Evolutionary conservation across 2,888 invertebrate genomes (phyloP), one percentile per base, ranked within the genome.

Genomic region (Pollenia labialis): DNA sequence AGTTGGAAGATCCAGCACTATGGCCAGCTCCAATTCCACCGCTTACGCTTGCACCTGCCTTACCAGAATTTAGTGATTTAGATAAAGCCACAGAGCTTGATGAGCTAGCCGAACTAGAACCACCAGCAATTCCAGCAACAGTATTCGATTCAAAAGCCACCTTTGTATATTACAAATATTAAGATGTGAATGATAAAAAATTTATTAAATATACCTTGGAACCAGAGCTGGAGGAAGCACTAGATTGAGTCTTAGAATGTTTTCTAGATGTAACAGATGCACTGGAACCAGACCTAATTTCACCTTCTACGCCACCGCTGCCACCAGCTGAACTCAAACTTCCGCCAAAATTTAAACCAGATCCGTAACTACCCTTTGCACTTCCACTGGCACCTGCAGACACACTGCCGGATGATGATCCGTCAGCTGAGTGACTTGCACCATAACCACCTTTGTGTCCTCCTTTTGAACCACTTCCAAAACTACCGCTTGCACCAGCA

Each of bases 11-110:
- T 23, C 10, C 46, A 46, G 4, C 81, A 23, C 10, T 10, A 0
- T 32, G 50, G 10, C 77, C 72, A 42, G 32, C 16, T 56, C 76
- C 76, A 9, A 42, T 46, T 48, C 69, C 58, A 8, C 18, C 52
- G 4, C 50, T 40, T 18, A 32, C 11, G 18, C 32, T n/a, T n/a
- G 32, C 40, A 40, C 40, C n/a, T 50, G 40, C 23, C 32, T 32
- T 32, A 32, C 6, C 32, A 32, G 6, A 32, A 32, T 6, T 32
- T 32, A 6, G 6, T 4, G 32, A 32, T 32, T 32, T 32, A 32
- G 4, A 32, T 32, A 32, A 32, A 32, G 32, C 4, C 6, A 4
- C 32, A n/a, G 46, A 58, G 11, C 56, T 18, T 23, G 58, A 46
- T 42, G 16, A 42, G n/a, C 48, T 50, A 6, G 64, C 11, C 0